Base-by-base conservation (phyloP, 2,113 vertebrate species). In the Thomomys bottae region DNA sequence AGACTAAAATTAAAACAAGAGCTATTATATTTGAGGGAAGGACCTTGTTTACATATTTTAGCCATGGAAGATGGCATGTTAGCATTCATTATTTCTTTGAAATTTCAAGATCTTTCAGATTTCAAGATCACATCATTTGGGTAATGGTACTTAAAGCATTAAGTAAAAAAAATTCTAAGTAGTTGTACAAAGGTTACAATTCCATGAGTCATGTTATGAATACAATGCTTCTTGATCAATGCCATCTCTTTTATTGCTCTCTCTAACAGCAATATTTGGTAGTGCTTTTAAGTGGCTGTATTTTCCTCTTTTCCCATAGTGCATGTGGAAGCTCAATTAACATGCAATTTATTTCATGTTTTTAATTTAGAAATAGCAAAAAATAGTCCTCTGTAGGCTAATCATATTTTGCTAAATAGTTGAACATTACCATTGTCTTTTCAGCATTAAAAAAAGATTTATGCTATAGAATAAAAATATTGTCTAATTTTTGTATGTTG, bases 91-190 rank as follows among this genome's bases (percentile, higher is more conserved):
- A n/a, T 67, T 63, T 70, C 8, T 93, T 91, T 93, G 59, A 70
- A 90, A 84, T 81, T 66, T 92, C 26, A 75, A 84, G 68, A 67
- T 38, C 8, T 93, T 91, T 93, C 59, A 70, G 88, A 84, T 81
- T 66, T 92, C 26, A 75, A 84, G 68, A 67, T 38, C n/a, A 12
- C 18, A 88, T 75, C 80, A 82, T 34, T 90, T 72, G 42, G 42
- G 6, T 87, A 64, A 71, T 1, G 2, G 23, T 61, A 61, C 59
- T 61, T 54, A 54, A 12, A 54, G 49, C 49, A 54, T 12, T 54
- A 54, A 54, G 45, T 45, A 49, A 49, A 49, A 54, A 54, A 54
- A 54, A 54, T 54, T 54, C 49, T 54, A 18, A 54, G 49, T 54
- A 54, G 15, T 54, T 54, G 49, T 54, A 54, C 49, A 54, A 54